These are phyloP conservation scores for Microplitis deprimator DNA, from an alignment of 2,888 invertebrate species.

Conservation along the genomic window DNA sequence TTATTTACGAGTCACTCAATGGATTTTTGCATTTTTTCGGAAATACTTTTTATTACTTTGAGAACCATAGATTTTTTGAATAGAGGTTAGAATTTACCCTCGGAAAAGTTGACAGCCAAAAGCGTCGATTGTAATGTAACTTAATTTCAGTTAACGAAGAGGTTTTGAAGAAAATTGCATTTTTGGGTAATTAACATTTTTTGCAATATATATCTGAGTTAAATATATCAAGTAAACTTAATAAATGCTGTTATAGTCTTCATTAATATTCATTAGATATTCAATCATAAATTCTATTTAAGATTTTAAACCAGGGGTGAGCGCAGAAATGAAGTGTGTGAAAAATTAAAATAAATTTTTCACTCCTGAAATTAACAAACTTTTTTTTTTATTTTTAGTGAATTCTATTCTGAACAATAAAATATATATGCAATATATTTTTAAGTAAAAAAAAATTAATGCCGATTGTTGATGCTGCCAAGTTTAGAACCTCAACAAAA, in stretches of 20 bases:
- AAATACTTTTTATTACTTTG: background rate
- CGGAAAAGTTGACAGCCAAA: slow-evolving; percentile 51
- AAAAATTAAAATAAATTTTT: too few relatives aligned
- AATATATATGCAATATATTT: too few relatives aligned
- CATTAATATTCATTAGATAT: background rate
- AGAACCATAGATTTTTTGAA: background rate
- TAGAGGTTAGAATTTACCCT: slow-evolving; percentile 19
- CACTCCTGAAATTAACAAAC: too few relatives aligned
- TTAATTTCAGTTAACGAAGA: slow-evolving; percentile 51
- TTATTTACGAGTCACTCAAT: background rate
- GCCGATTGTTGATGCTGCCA: too few relatives aligned
- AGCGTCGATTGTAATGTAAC: slow-evolving; percentile 52
- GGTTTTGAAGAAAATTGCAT: slow-evolving; percentile 1
- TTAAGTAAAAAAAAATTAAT: too few relatives aligned
- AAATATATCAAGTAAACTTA: slow-evolving; percentile 16
- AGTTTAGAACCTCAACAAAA: too few relatives aligned
- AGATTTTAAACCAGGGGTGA: background rate
- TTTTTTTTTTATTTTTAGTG: too few relatives aligned
- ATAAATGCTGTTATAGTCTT: slow-evolving; percentile 14
- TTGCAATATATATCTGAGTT: slow-evolving; percentile 12
- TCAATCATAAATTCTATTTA: background rate
- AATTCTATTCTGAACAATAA: too few relatives aligned
- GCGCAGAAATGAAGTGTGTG: background rate
- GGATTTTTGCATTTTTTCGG: too few relatives aligned
- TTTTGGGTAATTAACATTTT: slow-evolving; percentile 41